These are phyloP conservation scores for Colostygia pectinataria DNA, from an alignment of 2,888 invertebrate species.

Conservation along the genomic window DNA sequence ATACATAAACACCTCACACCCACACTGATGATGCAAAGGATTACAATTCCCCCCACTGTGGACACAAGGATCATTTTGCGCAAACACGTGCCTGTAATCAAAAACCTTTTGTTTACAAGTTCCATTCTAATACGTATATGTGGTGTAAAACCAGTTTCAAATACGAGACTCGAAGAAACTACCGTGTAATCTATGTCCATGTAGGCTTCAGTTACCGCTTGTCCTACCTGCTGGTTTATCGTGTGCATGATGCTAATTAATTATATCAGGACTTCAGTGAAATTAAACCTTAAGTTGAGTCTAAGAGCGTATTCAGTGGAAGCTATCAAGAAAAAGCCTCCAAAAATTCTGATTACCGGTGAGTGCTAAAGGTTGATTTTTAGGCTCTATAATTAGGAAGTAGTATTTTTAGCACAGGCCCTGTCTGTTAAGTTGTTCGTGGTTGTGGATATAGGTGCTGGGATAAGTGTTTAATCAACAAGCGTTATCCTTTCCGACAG, in stretches of 20 bases:
- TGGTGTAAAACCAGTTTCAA: slow-evolving; percentile 20
- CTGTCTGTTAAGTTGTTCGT: no score
- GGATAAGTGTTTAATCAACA: no score
- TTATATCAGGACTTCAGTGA: slow-evolving; percentile 49
- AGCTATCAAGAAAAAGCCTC: slow-evolving; percentile 55
- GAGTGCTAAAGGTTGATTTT: slow-evolving; percentile 44
- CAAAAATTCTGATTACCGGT: slow-evolving; percentile 84
- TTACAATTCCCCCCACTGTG: slow-evolving; percentile 12
- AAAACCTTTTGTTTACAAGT: slow-evolving; percentile 18
- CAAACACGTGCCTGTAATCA: slow-evolving; percentile 6
- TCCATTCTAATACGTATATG: slow-evolving; percentile 32
- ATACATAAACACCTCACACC: slow-evolving; percentile 10
- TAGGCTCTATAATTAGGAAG: background rate
- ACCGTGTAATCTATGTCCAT: slow-evolving; percentile 45
- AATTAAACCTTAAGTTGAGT: slow-evolving; percentile 49
- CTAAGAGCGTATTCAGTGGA: slow-evolving; percentile 58
- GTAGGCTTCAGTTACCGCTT: slow-evolving; percentile 54
- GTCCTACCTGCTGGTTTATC: slow-evolving; percentile 57
- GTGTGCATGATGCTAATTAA: slow-evolving; percentile 58
- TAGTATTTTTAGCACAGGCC: no score
- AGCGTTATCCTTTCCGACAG: no score
- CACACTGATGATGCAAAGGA: slow-evolving; percentile 11
- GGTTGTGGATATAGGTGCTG: no score
- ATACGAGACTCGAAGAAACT: slow-evolving; percentile 57
- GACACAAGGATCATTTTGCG: slow-evolving; percentile 45